These are phyloP conservation scores for Diaperis boleti DNA, from an alignment of 2,888 invertebrate species.

Conservation along the genomic window DNA sequence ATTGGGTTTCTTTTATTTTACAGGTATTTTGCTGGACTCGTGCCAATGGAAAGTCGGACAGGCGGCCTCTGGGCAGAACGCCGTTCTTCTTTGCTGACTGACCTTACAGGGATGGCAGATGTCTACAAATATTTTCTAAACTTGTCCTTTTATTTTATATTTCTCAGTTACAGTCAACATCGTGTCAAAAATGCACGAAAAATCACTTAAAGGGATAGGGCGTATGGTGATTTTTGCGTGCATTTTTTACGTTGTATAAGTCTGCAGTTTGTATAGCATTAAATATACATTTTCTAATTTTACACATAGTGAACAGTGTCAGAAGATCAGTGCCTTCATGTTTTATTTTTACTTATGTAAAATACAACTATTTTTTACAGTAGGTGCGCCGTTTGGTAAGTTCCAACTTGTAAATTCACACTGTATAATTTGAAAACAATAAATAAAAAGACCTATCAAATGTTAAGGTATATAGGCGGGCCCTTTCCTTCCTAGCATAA, in stretches of 20 bases:
- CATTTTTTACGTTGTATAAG: slow-evolving; percentile 27
- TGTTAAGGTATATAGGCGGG: slow-evolving; percentile 57
- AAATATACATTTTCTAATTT: slow-evolving; percentile 22
- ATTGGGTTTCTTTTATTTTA: slow-evolving; percentile 54
- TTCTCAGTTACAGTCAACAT: slow-evolving; percentile 37
- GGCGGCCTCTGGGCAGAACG: slow-evolving; percentile 43
- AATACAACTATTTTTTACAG: slow-evolving; percentile 39
- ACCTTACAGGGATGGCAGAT: slow-evolving; percentile 47
- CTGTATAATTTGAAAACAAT: slow-evolving; percentile 48
- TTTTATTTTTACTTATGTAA: slow-evolving; percentile 44
- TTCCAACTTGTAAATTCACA: slow-evolving; percentile 49
- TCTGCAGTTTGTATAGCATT: slow-evolving; percentile 19
- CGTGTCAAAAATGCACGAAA: slow-evolving; percentile 37
- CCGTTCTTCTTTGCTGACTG: slow-evolving; percentile 51
- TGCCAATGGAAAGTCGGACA: slow-evolving; percentile 47
- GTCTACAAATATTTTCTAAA: slow-evolving; percentile 44
- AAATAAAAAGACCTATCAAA: slow-evolving; percentile 54
- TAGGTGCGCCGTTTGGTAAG: slow-evolving; percentile 54
- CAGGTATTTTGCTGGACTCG: slow-evolving; percentile 46
- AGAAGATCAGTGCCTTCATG: slow-evolving; percentile 40
- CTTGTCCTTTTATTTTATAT: slow-evolving; percentile 40
- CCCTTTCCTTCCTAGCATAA: slow-evolving; percentile 58
- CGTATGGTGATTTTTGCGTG: slow-evolving; percentile 32
- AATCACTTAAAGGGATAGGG: slow-evolving; percentile 24
- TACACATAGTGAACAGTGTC: slow-evolving; percentile 42